Evolutionary conservation across 1,140 invertebrate genomes (phyloP), one percentile per base, ranked within the genome.

Genomic region (Lasioglossum albipes): DNA sequence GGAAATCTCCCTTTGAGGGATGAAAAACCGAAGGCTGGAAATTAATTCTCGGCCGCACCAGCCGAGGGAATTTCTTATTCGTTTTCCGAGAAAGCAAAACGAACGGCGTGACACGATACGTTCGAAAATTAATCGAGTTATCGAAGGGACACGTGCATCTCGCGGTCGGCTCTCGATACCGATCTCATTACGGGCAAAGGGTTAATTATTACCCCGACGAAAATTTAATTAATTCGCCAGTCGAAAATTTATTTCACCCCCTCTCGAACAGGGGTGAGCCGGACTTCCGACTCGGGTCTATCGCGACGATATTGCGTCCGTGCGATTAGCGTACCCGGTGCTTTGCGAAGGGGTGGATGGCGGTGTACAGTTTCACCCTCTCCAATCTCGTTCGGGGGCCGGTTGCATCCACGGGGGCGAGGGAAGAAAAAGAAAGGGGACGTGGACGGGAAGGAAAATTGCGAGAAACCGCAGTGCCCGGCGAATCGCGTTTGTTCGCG

Each of bases 171-270:
- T 36, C 1, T 18, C 54, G 45, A 12, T 75, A 72, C 65, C 78
- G 65, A 31, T n/a, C 73, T 86, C 66, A 71, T 83, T 80, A 86
- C 62, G 70, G 69, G 61, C 42, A 83, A 76, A 80, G 70, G 74
- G 52, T 83, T 83, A 84, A 86, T 86, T 83, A 86, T 86, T 87
- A 78, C 72, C 75, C 77, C 62, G 75, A 54, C 70, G 81, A 36
- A 86, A 80, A 85, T 86, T 80, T 76, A 83, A 86, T 86, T 73
- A 77, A 86, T 86, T 41, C 66, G 74, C 80, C 81, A 69, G 64
- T 57, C 68, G 49, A 86, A 73, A 86, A 86, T 86, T 83, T 74
- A 85, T 86, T 85, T 72, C 69, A n/a, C 62, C n/a, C 41, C n/a
- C 54, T 1, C 10, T 49, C 9, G 10, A 10, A 49, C 10, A 12